Evolutionary conservation across 2,113 vertebrate genomes (phyloP).

Genomic region (Myotis yumanensis): DNA sequence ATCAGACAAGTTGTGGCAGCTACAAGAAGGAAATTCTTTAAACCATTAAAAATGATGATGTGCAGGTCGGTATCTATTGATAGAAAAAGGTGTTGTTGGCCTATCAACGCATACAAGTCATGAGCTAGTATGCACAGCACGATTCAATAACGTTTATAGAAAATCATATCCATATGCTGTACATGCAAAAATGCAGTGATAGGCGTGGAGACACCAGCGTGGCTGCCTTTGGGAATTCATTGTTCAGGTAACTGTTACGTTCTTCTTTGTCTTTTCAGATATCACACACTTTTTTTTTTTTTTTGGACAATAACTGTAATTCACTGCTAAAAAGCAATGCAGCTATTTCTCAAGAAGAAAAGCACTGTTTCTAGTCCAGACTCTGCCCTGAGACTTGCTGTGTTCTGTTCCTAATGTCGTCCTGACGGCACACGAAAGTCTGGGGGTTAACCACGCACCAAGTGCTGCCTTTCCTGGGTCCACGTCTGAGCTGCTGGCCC

Average conservation of each 20-base stretch:
- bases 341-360: slow-evolving; percentile 33
- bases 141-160: neutral
- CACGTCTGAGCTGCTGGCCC: neutral
- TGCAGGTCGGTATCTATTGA: neutral
- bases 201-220: accelerated
- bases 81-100: neutral
- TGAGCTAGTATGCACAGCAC: neutral
- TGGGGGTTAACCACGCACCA: neutral
- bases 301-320: neutral
- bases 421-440: neutral
- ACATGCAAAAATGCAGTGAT: neutral
- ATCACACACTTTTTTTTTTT: too few species aligned
- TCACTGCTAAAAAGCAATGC: neutral
- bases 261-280: neutral
- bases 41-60: neutral
- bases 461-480: neutral
- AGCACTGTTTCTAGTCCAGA: neutral
- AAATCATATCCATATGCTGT: accelerated
- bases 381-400: neutral
- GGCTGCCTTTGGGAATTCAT: neutral
- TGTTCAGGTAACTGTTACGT: neutral
- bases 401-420: neutral
- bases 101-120: neutral
- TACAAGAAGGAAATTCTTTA: neutral
- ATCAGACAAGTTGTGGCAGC: neutral